These are phyloP conservation scores for Phrynocephalus vlangalii DNA, from an alignment of 2,797 vertebrate genomes.

Conservation along the genomic window DNA sequence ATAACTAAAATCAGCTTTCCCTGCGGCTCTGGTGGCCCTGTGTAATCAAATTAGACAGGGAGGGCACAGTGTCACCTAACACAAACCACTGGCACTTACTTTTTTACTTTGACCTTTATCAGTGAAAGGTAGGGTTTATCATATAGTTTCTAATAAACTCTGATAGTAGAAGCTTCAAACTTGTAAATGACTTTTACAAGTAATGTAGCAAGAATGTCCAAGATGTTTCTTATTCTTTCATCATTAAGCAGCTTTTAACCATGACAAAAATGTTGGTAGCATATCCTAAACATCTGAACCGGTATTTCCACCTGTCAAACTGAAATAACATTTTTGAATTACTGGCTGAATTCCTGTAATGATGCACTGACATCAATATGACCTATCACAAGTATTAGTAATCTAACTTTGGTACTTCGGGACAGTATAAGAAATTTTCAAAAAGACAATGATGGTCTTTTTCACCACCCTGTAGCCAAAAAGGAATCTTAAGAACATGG, in stretches of 20 bases:
- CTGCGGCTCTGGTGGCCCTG: slow-evolving; percentile 77
- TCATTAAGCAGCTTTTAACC: neutral
- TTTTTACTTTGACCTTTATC: slow-evolving; percentile 75
- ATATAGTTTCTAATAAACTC: slow-evolving; percentile 69
- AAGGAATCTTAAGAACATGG: slow-evolving; percentile 50
- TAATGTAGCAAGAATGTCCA: neutral
- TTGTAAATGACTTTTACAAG: slow-evolving; percentile 26
- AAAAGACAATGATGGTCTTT: neutral
- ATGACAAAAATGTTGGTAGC: neutral
- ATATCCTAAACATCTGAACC: neutral
- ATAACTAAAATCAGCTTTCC: slow-evolving; percentile 85
- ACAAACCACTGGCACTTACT: slow-evolving; percentile 81
- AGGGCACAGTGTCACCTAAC: slow-evolving; percentile 83
- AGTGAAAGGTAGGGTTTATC: slow-evolving; percentile 71
- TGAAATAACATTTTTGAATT: neutral
- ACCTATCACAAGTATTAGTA: neutral
- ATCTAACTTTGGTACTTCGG: neutral
- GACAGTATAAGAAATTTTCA: neutral
- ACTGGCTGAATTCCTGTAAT: neutral
- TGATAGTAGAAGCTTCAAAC: slow-evolving; percentile 36
- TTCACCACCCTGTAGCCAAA: slow-evolving; percentile 29
- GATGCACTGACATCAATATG: no score
- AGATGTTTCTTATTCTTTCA: neutral
- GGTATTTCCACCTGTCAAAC: neutral
- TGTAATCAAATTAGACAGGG: slow-evolving; percentile 86